These are phyloP conservation scores for Acleris laterana DNA, from an alignment of 2,888 invertebrate species.

Conservation along the genomic window DNA sequence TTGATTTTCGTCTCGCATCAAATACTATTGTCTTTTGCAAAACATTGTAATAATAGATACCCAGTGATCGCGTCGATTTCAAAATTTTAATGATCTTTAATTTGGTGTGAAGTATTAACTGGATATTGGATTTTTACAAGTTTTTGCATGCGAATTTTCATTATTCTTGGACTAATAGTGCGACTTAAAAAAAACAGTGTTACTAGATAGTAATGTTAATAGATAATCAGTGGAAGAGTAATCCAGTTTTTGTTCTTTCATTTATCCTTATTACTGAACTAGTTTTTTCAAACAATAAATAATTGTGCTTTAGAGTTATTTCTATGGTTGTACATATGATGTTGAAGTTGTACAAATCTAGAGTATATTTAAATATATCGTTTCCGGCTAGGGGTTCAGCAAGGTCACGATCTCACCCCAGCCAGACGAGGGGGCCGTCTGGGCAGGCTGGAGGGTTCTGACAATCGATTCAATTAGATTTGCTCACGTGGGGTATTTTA, in stretches of 20 bases:
- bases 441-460: conserved; percentile 48
- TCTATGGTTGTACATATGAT: no score
- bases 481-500: conserved; percentile 24
- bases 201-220: no score
- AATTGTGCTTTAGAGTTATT: no score
- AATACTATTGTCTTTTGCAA: conserved; percentile 21
- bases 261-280: no score
- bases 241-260: no score
- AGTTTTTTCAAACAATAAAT: no score
- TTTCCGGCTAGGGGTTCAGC: conserved; percentile 45
- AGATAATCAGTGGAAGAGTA: no score
- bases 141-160: background rate
- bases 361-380: conserved; percentile 19
- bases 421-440: conserved; percentile 68
- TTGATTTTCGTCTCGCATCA: conserved; percentile 41
- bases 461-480: conserved; percentile 50
- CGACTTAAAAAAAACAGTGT: no score
- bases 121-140: background rate
- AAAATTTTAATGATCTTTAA: background rate
- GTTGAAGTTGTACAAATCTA: background rate
- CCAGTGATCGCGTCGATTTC: conserved; percentile 5
- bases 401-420: conserved; percentile 68
- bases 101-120: background rate
- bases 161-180: no score
- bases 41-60: conserved; percentile 16